Conservation (phyloP, 2,888 invertebrate genomes). For the Drosophila nr. medialis region DNA sequence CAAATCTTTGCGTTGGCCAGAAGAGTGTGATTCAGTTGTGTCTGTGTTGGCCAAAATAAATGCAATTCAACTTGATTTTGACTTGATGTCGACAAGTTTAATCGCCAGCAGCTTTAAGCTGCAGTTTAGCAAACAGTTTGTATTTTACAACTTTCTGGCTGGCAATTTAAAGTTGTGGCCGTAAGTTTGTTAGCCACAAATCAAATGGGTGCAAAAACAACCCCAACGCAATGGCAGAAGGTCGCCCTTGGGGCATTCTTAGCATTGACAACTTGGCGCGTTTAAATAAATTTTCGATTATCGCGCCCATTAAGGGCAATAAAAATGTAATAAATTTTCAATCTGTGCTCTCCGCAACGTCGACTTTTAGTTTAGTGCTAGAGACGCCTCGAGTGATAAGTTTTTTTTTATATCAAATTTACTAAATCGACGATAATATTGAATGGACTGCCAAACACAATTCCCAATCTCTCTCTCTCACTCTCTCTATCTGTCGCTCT, state of each 20-base stretch:
- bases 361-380: constrained; percentile 49
- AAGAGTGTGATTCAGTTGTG: constrained; percentile 37
- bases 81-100: neutral
- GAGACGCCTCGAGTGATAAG: constrained; percentile 50
- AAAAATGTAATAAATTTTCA: constrained; percentile 82
- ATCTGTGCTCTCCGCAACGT: constrained; percentile 49
- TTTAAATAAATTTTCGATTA: constrained; percentile 82
- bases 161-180: constrained; percentile 2
- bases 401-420: constrained; percentile 70
- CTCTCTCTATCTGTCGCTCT: neutral
- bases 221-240: constrained; percentile 11
- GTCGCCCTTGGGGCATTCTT: constrained; percentile 40
- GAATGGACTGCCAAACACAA: constrained; percentile 53
- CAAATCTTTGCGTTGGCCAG: constrained; percentile 59
- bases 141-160: constrained; percentile 12
- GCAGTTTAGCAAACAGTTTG: constrained; percentile 4
- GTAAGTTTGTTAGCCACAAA: constrained; percentile 51
- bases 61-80: constrained; percentile 6
- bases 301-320: constrained; percentile 81
- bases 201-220: constrained; percentile 38
- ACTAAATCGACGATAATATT: constrained; percentile 74
- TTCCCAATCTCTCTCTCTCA: neutral
- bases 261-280: constrained; percentile 65
- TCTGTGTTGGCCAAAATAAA: constrained; percentile 15
- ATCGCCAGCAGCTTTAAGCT: neutral